These are phyloP conservation scores for Onthophagus sagittarius DNA, from an alignment of 2,888 invertebrate species.

Conservation along the genomic window DNA sequence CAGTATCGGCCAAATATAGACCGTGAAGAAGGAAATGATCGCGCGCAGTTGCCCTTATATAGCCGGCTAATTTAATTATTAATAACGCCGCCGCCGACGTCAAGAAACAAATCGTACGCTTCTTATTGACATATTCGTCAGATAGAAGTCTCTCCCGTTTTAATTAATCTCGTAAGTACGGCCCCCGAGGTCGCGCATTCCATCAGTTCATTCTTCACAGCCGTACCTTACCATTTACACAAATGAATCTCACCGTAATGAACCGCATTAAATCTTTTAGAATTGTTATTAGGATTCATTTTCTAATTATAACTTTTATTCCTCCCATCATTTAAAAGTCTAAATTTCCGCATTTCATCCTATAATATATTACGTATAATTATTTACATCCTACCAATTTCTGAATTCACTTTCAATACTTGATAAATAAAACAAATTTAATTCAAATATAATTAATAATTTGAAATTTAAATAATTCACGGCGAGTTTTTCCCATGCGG, in stretches of 20 bases:
- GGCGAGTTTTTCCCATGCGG: background rate
- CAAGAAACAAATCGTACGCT: constrained; percentile 8
- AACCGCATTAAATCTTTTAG: background rate
- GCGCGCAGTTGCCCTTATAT: constrained; percentile 1
- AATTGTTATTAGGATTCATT: background rate
- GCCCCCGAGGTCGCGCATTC: background rate
- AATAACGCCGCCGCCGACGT: background rate
- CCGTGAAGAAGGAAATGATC: constrained; percentile 7
- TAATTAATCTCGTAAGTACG: constrained; percentile 5
- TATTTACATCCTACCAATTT: too few species aligned
- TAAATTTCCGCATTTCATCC: too few species aligned
- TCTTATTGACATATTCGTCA: constrained; percentile 13
- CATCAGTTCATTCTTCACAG: background rate
- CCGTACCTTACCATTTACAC: background rate
- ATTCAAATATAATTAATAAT: background rate
- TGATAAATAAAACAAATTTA: too few species aligned
- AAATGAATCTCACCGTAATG: background rate
- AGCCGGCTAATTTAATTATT: constrained; percentile 14
- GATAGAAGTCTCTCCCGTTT: background rate
- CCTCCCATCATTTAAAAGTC: too few species aligned
- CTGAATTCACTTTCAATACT: too few species aligned
- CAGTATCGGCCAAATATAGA: constrained; percentile 11
- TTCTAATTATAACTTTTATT: too few species aligned
- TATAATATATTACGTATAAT: too few species aligned
- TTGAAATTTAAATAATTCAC: background rate